Evolutionary conservation across 2,113 vertebrate species (phyloP), one percentile per base, ranked within the genome.

Genomic region (Eubucco bourcierii): DNA sequence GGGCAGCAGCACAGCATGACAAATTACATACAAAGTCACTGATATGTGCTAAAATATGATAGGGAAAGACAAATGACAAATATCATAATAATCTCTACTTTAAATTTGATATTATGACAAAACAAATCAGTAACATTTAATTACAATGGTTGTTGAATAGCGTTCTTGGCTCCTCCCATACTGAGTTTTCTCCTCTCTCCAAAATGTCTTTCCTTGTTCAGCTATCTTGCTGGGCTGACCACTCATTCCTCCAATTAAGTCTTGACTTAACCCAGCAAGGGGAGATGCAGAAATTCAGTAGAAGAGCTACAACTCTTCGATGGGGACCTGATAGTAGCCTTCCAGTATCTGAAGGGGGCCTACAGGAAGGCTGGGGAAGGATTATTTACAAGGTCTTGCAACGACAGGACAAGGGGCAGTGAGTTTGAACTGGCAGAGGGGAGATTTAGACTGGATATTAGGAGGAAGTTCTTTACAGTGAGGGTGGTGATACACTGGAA

Each of bases 161-260:
- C 6, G 3, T 75, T 79, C 44, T 64, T 24, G 29, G 39, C 8
- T 70, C 14, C 20, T 79, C 34, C 27, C 39, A 46, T 52, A 29
- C 12, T 14, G 65, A 37, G 29, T 4, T 12, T 59, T 23, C 37
- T 64, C 15, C 34, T 67, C 19, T 71, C 29, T 88, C 33, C 7
- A n/a, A 17, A 90, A 39, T 3, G 4, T 63, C 31, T 60, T 29
- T 44, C 19, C 23, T 29, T 83, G 7, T 74, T 74, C 46, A 39
- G n/a, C 31, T 60, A 4, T 33, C 27, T 75, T 68, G 19, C 73
- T 67, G 41, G 31, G 21, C 8, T 70, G 58, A 60, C 17, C 5
- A 1, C 44, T 61, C 2, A 52, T 19, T 74, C 21, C 72, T 10
- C 6, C 4, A 2, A 0, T 25, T 72, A 6, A 4, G 2, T 58